Base-by-base conservation (phyloP, 2,797 vertebrate genomes). In the Chaetodon trifasciatus region DNA sequence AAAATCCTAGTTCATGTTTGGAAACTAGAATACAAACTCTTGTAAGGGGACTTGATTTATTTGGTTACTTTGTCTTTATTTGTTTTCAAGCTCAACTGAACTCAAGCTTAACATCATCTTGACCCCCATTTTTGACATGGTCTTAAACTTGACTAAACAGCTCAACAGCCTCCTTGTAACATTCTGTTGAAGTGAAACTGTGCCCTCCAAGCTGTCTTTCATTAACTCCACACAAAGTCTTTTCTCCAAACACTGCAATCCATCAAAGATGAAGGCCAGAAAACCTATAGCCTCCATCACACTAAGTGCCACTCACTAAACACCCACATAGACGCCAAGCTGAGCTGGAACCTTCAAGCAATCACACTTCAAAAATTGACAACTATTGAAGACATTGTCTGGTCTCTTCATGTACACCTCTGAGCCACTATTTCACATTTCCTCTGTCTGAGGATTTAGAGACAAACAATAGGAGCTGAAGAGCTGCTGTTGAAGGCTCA, bases 351-450 rank as follows among this genome's bases (percentile, higher is more conserved):
- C 32, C 71, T 63, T 67, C 47, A 56, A 40, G 70, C 79, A 82
- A 80, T 89, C 65, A 69, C 60, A 52, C 57, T 69, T 71, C 12
- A 65, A 16, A 63, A 76, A 69, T 35, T 32, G 63, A 80, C 79
- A 68, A 49, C 71, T 46, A 58, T 64, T 57, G 24, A 74, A 78
- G 57, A 76, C 37, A 67, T 58, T 70, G 50, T 58, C 52, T 28
- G 53, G 53, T 64, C 61, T 73, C 68, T 78, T 80, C 49, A 74
- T 68, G 55, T 67, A 44, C 35, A 77, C 61, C 55, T 70, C 50
- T 64, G 66, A 63, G 61, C 49, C 66, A 46, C 32, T 21, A 28
- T 70, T 83, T 80, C 44, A 60, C 21, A 63, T 71, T 78, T 62
- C 55, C 56, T 60, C 64, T 40, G 46, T 61, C 68, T 61, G 19